Conservation (phyloP, 2,797 vertebrate species). For the Eremophila alpestris region DNA sequence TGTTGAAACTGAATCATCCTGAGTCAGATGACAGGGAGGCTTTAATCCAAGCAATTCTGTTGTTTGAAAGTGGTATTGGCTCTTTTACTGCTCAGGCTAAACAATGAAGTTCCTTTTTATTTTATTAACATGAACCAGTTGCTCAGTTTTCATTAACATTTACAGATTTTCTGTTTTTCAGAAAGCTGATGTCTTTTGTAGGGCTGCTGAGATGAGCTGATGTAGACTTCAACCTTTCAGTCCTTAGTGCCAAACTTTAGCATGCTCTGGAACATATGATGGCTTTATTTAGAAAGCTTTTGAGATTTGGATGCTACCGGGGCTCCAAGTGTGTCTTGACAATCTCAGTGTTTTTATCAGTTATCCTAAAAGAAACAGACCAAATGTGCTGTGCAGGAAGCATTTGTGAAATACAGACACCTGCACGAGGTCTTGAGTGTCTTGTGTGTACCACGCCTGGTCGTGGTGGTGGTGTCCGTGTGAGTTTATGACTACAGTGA, state of each 20-base stretch:
- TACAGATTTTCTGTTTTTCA: neutral
- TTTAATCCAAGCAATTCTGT: neutral
- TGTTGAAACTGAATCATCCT: neutral
- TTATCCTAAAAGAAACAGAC: neutral
- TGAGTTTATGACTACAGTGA: neutral
- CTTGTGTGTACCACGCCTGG: neutral
- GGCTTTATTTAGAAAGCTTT: neutral
- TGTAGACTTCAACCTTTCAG: neutral
- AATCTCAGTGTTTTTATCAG: neutral
- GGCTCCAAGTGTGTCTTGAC: neutral
- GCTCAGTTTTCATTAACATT: neutral
- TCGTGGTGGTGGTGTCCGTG: fast-evolving
- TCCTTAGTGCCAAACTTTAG: neutral
- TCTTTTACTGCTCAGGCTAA: neutral
- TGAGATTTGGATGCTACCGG: neutral
- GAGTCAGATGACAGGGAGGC: neutral
- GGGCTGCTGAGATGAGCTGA: neutral
- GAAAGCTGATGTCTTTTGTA: neutral
- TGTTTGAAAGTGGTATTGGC: neutral
- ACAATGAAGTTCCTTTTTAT: neutral
- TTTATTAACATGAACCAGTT: neutral
- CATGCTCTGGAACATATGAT: neutral
- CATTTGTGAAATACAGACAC: neutral
- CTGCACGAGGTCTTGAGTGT: fast-evolving
- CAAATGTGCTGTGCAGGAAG: neutral